Percentiles rank a stretch among this genome's conserved stretches.
phyloP scores from a whole-genome alignment of 2,888 invertebrate genomes.

The Leptinotarsa tumamoca region DNA sequence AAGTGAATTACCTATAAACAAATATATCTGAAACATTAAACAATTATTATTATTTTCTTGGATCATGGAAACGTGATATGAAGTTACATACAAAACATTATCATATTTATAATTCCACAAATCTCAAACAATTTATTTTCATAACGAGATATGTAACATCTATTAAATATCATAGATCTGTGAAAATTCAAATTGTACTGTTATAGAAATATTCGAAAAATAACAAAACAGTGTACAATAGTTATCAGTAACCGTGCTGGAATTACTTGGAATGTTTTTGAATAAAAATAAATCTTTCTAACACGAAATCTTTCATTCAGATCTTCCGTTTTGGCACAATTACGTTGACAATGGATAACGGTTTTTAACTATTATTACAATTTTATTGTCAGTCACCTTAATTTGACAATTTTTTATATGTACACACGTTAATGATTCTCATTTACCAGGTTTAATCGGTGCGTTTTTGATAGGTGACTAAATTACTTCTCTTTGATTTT shows the following conservation, averaged over 20 bases:
- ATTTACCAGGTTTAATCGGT: constrained; percentile 24
- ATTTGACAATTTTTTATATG: constrained; percentile 58
- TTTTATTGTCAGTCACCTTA: constrained; percentile 65
- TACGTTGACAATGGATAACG: constrained; percentile 27
- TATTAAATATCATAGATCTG: constrained; percentile 53
- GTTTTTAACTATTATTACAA: constrained; percentile 48
- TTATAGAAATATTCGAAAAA: constrained; percentile 23
- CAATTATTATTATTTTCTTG: constrained; percentile 44
- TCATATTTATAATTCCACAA: constrained; percentile 43
- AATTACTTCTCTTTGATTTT: constrained; percentile 41
- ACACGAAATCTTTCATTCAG: constrained; percentile 4
- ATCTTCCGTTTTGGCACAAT: constrained; percentile 14
- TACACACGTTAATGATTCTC: constrained; percentile 40
- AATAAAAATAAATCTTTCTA: constrained; percentile 15
- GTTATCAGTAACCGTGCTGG: constrained; percentile 32
- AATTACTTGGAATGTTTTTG: constrained; percentile 21
- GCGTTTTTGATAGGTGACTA: constrained; percentile 43
- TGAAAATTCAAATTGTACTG: constrained; percentile 37
- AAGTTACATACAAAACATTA: constrained; percentile 51
- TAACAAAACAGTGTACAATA: constrained; percentile 22
- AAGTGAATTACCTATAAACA: constrained; percentile 45
- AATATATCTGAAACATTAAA: constrained; percentile 46
- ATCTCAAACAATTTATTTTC: constrained; percentile 45
- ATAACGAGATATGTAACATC: constrained; percentile 63
- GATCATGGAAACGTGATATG: constrained; percentile 51